Evolutionary conservation across 2,113 vertebrate genomes (phyloP).

Genomic region (Sphyrna mokarran): DNA sequence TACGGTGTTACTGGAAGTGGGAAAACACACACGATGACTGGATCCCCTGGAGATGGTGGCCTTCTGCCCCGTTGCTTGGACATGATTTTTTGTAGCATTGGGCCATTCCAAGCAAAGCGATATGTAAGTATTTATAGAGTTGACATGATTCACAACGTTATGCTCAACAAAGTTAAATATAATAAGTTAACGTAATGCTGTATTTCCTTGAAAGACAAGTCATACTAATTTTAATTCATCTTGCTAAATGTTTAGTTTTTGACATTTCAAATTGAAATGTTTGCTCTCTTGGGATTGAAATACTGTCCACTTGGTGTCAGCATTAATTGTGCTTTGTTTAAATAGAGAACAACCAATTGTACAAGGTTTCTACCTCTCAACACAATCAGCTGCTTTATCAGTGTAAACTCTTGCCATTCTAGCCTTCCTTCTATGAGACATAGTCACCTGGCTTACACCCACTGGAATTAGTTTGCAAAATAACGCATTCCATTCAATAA

Average conservation of each 20-base stretch:
- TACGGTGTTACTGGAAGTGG: conserved; percentile 94
- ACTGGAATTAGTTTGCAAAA: not conserved
- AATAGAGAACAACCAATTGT: not conserved
- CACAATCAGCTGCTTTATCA: not conserved
- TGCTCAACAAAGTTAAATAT: not conserved
- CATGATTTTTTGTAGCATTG: conserved; percentile 92
- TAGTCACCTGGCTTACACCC: not conserved
- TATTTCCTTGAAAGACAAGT: not conserved
- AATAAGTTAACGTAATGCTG: not conserved
- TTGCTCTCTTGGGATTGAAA: not conserved
- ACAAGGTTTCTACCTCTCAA: not conserved
- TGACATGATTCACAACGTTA: not conserved
- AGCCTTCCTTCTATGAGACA: not conserved
- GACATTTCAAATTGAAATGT: not conserved
- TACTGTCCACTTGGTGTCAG: not conserved
- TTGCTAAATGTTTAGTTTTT: not conserved
- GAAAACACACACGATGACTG: conserved; percentile 95
- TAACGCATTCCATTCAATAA: not conserved
- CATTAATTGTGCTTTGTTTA: not conserved
- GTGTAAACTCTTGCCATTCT: not conserved
- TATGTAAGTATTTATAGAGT: conserved; percentile 62
- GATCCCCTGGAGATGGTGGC: conserved; percentile 80
- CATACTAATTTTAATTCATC: not conserved
- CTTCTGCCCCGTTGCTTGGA: conserved; percentile 83
- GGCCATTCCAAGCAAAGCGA: conserved; percentile 81